Base-by-base conservation (phyloP, 2,888 invertebrate species). In the Dynastes hyllus region DNA sequence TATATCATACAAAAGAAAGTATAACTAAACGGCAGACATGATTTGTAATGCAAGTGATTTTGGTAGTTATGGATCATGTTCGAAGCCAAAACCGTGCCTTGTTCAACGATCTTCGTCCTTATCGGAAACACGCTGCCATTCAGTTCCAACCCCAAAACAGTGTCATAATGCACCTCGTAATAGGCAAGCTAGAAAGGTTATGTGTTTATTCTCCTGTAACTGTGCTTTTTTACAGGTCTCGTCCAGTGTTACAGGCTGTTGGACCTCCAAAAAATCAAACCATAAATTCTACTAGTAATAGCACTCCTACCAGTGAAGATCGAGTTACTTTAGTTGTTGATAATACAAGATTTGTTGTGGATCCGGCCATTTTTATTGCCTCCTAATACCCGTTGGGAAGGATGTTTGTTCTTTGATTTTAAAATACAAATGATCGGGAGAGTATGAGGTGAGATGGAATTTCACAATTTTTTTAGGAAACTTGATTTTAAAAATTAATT, bases 321-420 rank as follows among this genome's bases (percentile, higher is more conserved):
- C 90, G 96, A 79, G 95, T 98, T 77, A 97, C 97, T 1, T 91
- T 99, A 71, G 94, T 99, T n/a, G 99, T 99, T 13, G 99, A 99
- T 87, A 97, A 96, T 85, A 98, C 98, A 0, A 85, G 89, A 80
- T 98, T 98, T 88, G 95, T 98, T 66, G 94, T 98, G 29, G 98
- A 98, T 89, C 96, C 97, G 5, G 94, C 96, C 1, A 92, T 98
- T 81, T 97, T 99, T 86, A 95, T 96, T 9, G 95, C 96, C 97
- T 89, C 98, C 99, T 0, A 98, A 99, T 87, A 99, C 99, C 0
- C 99, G 98, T 91, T 99, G 50, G 99, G 99, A n/a, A 93, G 98
- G 84, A 98, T 98, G 98, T 98, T 98, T 86, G 97, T 87, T 95
- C 96, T 11, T 95, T 82, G 98, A 96, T 85, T 97, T 98, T 88